Base-by-base conservation (phyloP, 1,140 invertebrate species). In the Rhagoletis pomonella region DNA sequence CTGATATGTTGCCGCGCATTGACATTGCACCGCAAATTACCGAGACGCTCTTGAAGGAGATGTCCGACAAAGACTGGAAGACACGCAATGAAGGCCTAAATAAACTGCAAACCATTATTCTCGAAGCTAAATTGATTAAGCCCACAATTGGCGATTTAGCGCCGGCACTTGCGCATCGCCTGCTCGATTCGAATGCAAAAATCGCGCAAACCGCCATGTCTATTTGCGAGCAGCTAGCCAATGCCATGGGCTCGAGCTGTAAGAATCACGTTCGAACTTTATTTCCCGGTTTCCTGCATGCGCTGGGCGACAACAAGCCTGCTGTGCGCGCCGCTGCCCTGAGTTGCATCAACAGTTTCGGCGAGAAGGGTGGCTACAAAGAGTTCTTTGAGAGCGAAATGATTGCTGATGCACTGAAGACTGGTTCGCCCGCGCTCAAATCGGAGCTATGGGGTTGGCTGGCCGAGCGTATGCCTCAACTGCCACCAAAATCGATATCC, bases 31-130 rank as follows among this genome's bases (percentile, higher is more conserved):
- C 95, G n/a, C 96, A 97, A 90, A 96, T 99, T 67, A 98, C 97
- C 1, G 96, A 97, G 87, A 92, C 95, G 0, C 93, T 99, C 0
- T 93, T 99, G 0, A 95, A 95, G 64, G 97, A 99, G 93, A 94
- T 99, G 87, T 94, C 95, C 47, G 98, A 99, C 93, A 99, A 98
- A 93, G 98, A 98, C 93, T 99, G 98, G 98, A 99, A 99, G 94
- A 96, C 96, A 85, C 91, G 92, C n/a, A 93, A 93, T 87, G 92
- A 93, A 77, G 92, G 92, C 7, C 89, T 93, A 3, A 91, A 88
- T 29, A 92, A 92, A 88, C 64, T 93, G 60, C 90, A 93, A 89
- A 62, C 73, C 10, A 93, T 99, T 86, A 94, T 98, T 39, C 94
- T 93, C 50, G 96, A 97, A 77, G 95, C 96, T 0, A 96, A 97